A percentile compares a stretch with the other conserved stretches of the same genome.
Evolutionary conservation across 2,888 invertebrate species (phyloP).

Genomic region (Rhopalosiphum nymphaeae): DNA sequence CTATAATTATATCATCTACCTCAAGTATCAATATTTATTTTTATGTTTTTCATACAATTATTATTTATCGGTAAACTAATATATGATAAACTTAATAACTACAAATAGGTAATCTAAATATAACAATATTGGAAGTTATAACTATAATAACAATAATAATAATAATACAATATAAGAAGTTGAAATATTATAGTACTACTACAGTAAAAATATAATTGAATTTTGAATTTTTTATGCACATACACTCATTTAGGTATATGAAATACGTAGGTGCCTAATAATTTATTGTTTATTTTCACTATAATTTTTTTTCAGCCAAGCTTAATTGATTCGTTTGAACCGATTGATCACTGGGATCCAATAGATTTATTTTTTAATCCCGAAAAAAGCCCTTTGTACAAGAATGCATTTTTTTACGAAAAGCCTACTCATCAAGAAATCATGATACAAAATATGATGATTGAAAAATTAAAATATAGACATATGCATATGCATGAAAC

Average conservation of each 20-base stretch:
- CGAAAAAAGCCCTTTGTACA: neutral
- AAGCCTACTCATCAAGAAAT: neutral
- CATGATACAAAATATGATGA: neutral
- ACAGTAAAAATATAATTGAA: neutral
- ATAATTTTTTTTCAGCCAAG: neutral
- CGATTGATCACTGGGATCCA: neutral
- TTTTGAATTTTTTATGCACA: neutral
- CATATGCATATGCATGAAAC: slow-evolving; percentile 13
- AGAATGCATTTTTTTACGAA: neutral
- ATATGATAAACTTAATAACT: neutral
- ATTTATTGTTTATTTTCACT: neutral
- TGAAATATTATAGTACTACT: neutral
- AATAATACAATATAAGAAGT: neutral
- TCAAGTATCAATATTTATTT: neutral
- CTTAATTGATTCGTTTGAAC: slow-evolving; percentile 15
- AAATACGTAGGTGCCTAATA: neutral
- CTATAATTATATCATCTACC: neutral
- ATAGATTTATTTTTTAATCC: neutral
- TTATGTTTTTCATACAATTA: neutral
- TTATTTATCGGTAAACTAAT: neutral
- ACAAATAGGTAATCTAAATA: neutral
- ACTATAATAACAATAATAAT: neutral
- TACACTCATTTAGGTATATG: neutral
- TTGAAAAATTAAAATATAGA: slow-evolving; percentile 15
- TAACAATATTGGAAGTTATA: neutral